Evolutionary conservation across 2,888 invertebrate genomes (phyloP), one percentile per base, ranked within the genome.

Genomic region (Macrophya alboannulata): DNA sequence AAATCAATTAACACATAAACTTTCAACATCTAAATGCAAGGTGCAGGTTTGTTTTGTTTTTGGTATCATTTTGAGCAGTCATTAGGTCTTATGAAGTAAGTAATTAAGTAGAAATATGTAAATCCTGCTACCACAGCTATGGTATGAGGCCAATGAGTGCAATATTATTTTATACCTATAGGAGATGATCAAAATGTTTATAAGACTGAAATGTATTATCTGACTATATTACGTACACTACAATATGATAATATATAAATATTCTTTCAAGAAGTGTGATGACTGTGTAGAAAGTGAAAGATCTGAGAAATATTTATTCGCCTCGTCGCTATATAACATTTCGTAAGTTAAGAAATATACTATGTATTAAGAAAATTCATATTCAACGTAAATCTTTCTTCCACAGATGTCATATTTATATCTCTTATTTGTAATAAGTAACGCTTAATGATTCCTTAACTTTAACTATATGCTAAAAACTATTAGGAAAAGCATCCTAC

Each of bases 401-500:
- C 72, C 21, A 74, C 72, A 74, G 12, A 45, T 74, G n/a, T 45
- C 45, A 74, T 45, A 74, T 55, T 77, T 55, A 77, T 77, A 77
- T 55, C 17, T 77, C 77, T 51, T 77, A 77, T 77, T 51, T 55
- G 77, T 77, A n/a, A 17, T 25, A 12, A 17, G 21, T 81, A 81
- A 62, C 40, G 81, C 25, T 62, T n/a, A 71, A 68, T 71, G 83
- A 83, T 68, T 71, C 1, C n/a, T 68, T 48, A 62, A 43, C 51
- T 65, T 45, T 65, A 68, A 83, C 77, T 81, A 83, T 62, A 81
- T 31, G 43, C 81, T 81, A 81, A 45, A 81, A 81, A 81, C 43
- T 81, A 68, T 45, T 48, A 68, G 31, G 48, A 68, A 83, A 68
- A 83, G 83, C 83, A 83, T 83, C 83, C 83, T 71, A 68, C 68